Conservation (phyloP, 23 tunicate species). For the Trididemnum clinides region DNA sequence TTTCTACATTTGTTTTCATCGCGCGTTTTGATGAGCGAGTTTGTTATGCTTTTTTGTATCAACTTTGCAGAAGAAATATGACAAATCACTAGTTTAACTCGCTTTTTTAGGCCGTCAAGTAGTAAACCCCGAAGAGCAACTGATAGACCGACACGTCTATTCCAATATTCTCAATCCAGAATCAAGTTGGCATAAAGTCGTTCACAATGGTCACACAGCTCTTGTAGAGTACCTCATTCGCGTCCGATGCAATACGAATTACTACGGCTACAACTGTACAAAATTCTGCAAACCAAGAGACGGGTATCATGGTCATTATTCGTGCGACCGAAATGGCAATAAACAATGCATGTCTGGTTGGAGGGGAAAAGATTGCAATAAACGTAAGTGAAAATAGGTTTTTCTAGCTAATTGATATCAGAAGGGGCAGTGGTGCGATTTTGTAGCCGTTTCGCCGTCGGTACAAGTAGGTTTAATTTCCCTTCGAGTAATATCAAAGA, state of each 20-base stretch:
- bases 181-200: constrained; percentile 48
- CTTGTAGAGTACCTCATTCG: constrained; percentile 59
- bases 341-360: constrained; percentile 89
- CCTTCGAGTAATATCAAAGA: no score
- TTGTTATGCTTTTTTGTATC: no score
- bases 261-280: constrained; percentile 94
- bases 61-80: no score
- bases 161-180: constrained; percentile 65
- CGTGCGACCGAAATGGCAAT: constrained; percentile 82
- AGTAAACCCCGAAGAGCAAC: not conserved
- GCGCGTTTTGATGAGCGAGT: no score
- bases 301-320: constrained; percentile 71
- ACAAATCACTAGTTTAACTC: no score
- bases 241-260: constrained; percentile 77
- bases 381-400: constrained; percentile 66
- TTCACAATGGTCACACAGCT: constrained; percentile 64
- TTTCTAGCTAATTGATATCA: no score
- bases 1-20: no score
- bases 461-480: no score
- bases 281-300: constrained; percentile 80
- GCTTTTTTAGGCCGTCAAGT: not conserved
- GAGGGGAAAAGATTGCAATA: constrained; percentile 83
- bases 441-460: no score
- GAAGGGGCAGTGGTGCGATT: no score
- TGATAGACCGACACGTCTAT: constrained; percentile 62